Conservation (phyloP, 2,797 vertebrate species). For the Chloroceryle inda region DNA sequence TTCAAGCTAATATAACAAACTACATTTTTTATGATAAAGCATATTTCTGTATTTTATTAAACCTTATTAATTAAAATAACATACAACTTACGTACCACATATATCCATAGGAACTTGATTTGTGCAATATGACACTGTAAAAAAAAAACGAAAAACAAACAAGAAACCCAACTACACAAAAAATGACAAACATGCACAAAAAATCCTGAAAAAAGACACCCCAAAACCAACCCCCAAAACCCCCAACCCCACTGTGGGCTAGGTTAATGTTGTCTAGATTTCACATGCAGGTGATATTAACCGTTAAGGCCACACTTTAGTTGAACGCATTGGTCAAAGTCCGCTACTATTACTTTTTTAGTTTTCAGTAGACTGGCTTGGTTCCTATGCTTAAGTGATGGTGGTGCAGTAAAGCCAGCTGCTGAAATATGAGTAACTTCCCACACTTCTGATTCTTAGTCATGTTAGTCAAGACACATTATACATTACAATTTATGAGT, state of each 20-base stretch:
- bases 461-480: conserved; percentile 35
- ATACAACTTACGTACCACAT: not conserved
- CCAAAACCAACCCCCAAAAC: accelerated
- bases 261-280: not conserved
- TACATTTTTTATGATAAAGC: not conserved
- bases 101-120: not conserved
- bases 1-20: not conserved
- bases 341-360: too few relatives aligned
- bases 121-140: not conserved
- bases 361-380: not conserved
- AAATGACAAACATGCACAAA: not conserved
- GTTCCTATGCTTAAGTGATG: not conserved
- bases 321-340: not conserved
- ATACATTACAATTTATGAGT: conserved; percentile 44
- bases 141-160: not conserved
- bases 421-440: not conserved
- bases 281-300: not conserved
- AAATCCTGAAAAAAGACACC: not conserved
- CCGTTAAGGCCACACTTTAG: not conserved
- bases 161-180: not conserved
- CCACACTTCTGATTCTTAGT: not conserved
- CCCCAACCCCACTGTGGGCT: not conserved
- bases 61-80: not conserved
- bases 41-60: not conserved
- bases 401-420: not conserved